Evolutionary conservation across 2,113 vertebrate genomes (phyloP).

Genomic region (Galeopterus variegatus): DNA sequence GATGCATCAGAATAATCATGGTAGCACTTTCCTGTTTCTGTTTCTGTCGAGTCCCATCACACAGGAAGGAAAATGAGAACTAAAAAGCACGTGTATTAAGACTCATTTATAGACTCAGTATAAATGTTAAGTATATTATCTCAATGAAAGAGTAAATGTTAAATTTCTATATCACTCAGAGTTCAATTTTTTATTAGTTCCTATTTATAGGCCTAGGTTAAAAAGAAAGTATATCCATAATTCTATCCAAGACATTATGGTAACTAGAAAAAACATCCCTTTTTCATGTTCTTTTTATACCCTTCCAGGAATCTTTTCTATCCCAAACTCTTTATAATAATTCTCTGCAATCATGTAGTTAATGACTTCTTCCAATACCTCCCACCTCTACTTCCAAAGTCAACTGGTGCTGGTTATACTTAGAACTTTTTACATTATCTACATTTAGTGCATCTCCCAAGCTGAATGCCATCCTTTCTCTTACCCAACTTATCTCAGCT

Average conservation of each 20-base stretch:
- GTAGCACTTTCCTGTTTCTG: not conserved
- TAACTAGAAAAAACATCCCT: not conserved
- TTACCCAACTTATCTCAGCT: not conserved
- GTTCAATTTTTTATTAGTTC: conserved; percentile 1
- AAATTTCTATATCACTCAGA: not conserved
- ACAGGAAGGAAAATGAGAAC: not conserved
- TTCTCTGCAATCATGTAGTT: not conserved
- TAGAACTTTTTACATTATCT: not conserved
- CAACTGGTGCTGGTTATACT: not conserved
- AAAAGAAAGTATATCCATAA: not conserved
- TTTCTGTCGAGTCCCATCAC: not conserved
- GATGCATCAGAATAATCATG: no score
- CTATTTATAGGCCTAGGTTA: not conserved
- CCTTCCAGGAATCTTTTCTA: not conserved
- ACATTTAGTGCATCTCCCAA: not conserved
- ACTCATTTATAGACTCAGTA: not conserved
- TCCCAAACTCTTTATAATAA: not conserved
- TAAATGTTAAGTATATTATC: conserved; percentile 12
- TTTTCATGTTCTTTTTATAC: not conserved
- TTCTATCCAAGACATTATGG: not conserved
- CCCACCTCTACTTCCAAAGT: not conserved
- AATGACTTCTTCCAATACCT: not conserved
- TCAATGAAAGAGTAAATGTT: not conserved
- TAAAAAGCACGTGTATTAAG: not conserved
- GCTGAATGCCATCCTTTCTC: not conserved